Percentiles rank a stretch among this genome's conserved stretches.
Evolutionary conservation across 92 coral and sea anemone genomes (phyloP).

Genomic region (Actinostola sp.): DNA sequence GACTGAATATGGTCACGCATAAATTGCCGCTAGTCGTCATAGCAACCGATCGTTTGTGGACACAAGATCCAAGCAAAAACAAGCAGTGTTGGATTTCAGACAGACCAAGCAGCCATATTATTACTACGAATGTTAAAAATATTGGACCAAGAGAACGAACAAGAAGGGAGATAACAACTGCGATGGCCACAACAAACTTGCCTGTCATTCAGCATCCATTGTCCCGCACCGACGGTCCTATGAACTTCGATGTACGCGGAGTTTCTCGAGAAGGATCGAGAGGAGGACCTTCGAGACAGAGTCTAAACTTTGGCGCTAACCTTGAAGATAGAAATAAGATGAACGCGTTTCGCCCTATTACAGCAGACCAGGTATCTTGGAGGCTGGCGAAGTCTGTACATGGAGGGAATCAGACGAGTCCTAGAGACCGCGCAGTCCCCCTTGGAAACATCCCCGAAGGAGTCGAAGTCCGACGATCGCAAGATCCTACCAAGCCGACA

Average conservation of each 20-base stretch:
- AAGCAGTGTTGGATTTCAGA: conserved; percentile 28
- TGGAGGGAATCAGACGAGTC: conserved; percentile 55
- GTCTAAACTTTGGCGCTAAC: conserved; percentile 76
- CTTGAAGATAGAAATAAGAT: conserved; percentile 54
- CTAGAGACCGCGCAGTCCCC: conserved; percentile 55
- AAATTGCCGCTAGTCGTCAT: conserved; percentile 16
- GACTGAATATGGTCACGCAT: conserved; percentile 16
- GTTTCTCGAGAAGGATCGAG: conserved; percentile 85
- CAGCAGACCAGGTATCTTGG: conserved; percentile 98
- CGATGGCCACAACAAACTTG: conserved; percentile 93
- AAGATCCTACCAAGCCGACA: conserved; percentile 81
- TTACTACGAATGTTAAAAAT: conserved; percentile 10
- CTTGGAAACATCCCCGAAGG: conserved; percentile 95
- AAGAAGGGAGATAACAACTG: neutral
- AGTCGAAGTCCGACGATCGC: conserved; percentile 87
- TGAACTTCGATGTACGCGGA: conserved; percentile 85
- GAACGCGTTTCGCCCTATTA: conserved; percentile 82
- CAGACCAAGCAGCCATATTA: conserved; percentile 4
- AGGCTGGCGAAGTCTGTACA: conserved; percentile 84
- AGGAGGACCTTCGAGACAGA: conserved; percentile 82
- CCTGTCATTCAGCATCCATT: conserved; percentile 90
- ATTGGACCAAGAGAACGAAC: neutral
- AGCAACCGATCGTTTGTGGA: conserved; percentile 42
- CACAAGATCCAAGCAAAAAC: conserved; percentile 15
- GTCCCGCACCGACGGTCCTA: conserved; percentile 79